Evolutionary conservation across 1,140 invertebrate species (phyloP).

Genomic region (Solen grandis): DNA sequence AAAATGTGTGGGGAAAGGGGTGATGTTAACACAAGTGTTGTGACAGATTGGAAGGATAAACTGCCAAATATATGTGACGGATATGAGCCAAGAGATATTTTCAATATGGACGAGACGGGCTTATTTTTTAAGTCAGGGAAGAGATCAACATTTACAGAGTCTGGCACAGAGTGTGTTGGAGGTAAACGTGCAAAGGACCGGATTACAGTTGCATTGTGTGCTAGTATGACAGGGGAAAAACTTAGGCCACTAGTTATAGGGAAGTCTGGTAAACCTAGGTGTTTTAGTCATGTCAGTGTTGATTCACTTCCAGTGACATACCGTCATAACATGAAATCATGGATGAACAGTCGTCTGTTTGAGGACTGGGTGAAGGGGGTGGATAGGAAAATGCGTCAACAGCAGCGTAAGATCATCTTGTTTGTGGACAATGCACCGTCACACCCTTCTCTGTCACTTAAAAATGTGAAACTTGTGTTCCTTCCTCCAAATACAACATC

Average conservation of each 20-base stretch:
- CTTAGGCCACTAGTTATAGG: constrained; percentile 56
- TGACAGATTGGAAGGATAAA: constrained; percentile 44
- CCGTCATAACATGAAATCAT: constrained; percentile 49
- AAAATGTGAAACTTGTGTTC: constrained; percentile 7
- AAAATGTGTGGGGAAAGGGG: too few relatives aligned
- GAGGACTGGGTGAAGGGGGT: constrained; percentile 36
- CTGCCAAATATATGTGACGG: constrained; percentile 35
- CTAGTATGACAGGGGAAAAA: constrained; percentile 55
- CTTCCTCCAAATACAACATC: not conserved
- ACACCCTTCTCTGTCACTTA: not conserved
- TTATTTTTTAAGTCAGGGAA: too few relatives aligned
- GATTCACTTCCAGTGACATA: constrained; percentile 45
- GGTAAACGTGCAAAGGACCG: constrained; percentile 60
- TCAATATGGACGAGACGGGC: constrained; percentile 62
- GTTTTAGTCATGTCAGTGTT: constrained; percentile 36
- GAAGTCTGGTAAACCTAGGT: constrained; percentile 37
- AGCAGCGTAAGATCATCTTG: constrained; percentile 55
- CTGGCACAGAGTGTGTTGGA: constrained; percentile 33
- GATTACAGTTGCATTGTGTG: constrained; percentile 58
- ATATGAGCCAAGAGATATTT: constrained; percentile 57
- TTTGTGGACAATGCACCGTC: too few relatives aligned
- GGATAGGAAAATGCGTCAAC: constrained; percentile 46
- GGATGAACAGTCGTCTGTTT: constrained; percentile 55
- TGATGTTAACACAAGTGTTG: constrained; percentile 19
- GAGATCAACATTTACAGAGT: too few relatives aligned